Base-by-base conservation (phyloP, 2,113 vertebrate species). In the Rhabdomys dilectus region DNA sequence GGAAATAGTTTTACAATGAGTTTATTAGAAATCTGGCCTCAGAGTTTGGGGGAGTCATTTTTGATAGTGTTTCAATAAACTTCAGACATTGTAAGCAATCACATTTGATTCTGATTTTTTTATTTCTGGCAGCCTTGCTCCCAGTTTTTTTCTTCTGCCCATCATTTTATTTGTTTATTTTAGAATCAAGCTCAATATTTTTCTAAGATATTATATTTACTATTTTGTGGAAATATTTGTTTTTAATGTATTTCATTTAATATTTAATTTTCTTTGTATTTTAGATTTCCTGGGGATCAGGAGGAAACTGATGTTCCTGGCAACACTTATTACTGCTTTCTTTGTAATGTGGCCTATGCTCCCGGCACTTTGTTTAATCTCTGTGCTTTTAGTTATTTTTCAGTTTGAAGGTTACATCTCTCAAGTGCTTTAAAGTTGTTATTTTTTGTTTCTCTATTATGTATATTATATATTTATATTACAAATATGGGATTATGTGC, bases 381-480 rank as follows among this genome's bases (percentile, higher is more conserved):
- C 3, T 72, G 22, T 34, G 42, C 0, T 77, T 4, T 78, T 82
- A 76, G 48, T 91, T 72, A 62, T 58, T 97, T 97, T 92, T 73
- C 4, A 70, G 21, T 66, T 60, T 85, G 36, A 3, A 13, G 72
- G 91, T 95, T 66, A 88, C 91, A 77, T 26, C 36, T 87, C 96
- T 81, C 45, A 56, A n/a, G 19, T 92, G 34, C 10, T 77, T 90
- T 75, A 31, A 72, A 60, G 2, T 51, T 94, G 5, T 22, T 84
- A 1, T 10, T 64, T 89, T 91, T 95, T 66, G 16, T 88, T 68
- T 94, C 26, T 91, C 53, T 88, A 45, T 10, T 19, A 39, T 66
- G 3, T 42, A 56, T 13, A 87, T 88, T 17, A 73, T 42, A 48
- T 48, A 85, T 31, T 64, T 45, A 45, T 64, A 31, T 64, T 66